A percentile compares a stretch with the other conserved stretches of the same genome.
These are phyloP conservation scores for Corythaixoides concolor DNA, from an alignment of 2,113 vertebrate species.

Conservation along the genomic window DNA sequence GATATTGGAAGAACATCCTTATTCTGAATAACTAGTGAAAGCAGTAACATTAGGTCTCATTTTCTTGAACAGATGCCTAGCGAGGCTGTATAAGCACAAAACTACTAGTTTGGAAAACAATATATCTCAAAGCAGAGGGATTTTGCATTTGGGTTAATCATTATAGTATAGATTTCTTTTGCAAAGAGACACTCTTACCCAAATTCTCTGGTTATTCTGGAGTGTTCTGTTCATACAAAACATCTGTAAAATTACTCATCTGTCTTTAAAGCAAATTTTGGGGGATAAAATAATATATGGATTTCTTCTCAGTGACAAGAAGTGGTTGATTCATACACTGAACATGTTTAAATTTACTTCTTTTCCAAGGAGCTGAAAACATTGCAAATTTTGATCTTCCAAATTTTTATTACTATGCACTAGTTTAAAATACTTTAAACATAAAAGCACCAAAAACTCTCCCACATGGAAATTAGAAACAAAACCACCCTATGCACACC, in stretches of 20 bases:
- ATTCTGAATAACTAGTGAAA: not conserved
- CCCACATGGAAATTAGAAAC: not conserved
- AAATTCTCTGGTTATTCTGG: not conserved
- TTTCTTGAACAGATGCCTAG: constrained; percentile 25
- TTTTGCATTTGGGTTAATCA: constrained; percentile 2
- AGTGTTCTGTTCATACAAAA: not conserved
- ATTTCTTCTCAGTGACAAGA: not conserved
- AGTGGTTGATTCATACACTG: not conserved
- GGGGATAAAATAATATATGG: not conserved
- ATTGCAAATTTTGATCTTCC: not conserved
- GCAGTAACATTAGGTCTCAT: not conserved
- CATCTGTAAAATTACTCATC: constrained; percentile 27
- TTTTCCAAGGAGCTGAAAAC: not conserved
- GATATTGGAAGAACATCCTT: not conserved
- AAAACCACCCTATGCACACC: not conserved
- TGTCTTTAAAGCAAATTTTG: not conserved
- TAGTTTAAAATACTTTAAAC: not conserved
- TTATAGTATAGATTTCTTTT: not conserved
- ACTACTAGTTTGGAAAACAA: not conserved
- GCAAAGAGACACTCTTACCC: constrained; percentile 32
- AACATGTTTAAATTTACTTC: not conserved
- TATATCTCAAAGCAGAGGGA: not conserved
- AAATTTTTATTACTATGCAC: not conserved
- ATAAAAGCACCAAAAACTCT: not conserved
- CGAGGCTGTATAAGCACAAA: not conserved